phyloP scores from a whole-genome alignment of 2,113 vertebrate species.

The Cercocebus atys region DNA sequence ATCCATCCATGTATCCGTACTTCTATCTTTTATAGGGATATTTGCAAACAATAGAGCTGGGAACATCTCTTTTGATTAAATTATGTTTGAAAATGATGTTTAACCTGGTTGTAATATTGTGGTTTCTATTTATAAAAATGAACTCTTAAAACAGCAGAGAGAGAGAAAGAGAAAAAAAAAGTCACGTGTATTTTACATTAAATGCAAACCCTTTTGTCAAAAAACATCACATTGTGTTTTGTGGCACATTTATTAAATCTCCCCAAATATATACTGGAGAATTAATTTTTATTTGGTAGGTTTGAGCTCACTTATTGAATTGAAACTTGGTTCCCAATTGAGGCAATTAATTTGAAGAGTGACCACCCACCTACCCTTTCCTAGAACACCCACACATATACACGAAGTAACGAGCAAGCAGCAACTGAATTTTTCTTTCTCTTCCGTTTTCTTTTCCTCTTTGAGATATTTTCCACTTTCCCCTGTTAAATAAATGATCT shows the following conservation, averaged over 20 bases:
- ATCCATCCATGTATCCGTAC: no score
- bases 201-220: conserved; percentile 47
- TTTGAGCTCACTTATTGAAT: background rate
- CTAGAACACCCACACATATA: background rate
- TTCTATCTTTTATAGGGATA: background rate
- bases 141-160: background rate
- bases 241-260: background rate
- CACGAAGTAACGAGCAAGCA: background rate
- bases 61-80: background rate
- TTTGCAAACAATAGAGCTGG: background rate
- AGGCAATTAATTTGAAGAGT: conserved; percentile 58
- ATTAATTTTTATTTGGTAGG: background rate
- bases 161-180: rapidly evolving
- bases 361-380: background rate
- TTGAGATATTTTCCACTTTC: conserved; percentile 14
- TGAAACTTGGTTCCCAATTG: background rate
- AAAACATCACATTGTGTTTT: background rate
- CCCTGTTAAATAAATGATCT: conserved; percentile 79
- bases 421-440: background rate
- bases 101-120: background rate
- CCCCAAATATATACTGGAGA: background rate
- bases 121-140: background rate
- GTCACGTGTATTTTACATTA: background rate
- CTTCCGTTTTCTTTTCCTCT: background rate
- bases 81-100: background rate